Base-by-base conservation (phyloP, 2,888 invertebrate species). In the Aspidiotus rigidus region DNA sequence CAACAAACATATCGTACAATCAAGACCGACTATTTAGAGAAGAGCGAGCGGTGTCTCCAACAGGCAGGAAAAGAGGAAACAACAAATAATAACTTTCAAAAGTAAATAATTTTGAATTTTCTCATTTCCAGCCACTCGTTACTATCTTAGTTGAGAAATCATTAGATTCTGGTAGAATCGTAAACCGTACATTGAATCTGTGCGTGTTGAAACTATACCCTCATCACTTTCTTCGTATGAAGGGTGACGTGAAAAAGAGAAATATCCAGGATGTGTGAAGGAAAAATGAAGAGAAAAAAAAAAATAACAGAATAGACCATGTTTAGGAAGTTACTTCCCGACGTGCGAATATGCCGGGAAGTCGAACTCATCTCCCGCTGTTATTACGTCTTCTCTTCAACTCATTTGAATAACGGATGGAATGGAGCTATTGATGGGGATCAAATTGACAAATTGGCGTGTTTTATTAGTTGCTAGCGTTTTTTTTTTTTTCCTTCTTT, bases 1-100 rank as follows among this genome's bases (percentile, higher is more conserved):
- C 88, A 88, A 78, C 84, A 83, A 74, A 84, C 85, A 55, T 88
- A 88, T 75, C 82, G 86, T n/a, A 85, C 84, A 71, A 82, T 85
- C 72, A 79, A 81, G 73, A 83, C 84, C 0, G 82, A 83, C 28
- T 57, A 67, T 15, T 44, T 67, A n/a, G 67, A 67, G 15, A 67
- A 67, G 53, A 59, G 57, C n/a, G 42, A 16, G 2, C 57, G 28
- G 39, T 16, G 17, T 15, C 40, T 53, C 17, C 42, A 56, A 39
- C 42, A 67, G 28, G 28, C 28, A 28, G 28, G 28, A 15, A 57
- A 28, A 15, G 59, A 59, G 49, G 60, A 67, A 67, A 17, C 67
- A 28, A 15, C 15, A 3, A 40, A 41, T 8, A 60, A 67, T 49
- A 67, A 56, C 59, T 60, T 67, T 60, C 60, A 55, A 54, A 63